These are phyloP conservation scores for Fragum fragum DNA, from an alignment of 2,888 invertebrate species.

Conservation along the genomic window DNA sequence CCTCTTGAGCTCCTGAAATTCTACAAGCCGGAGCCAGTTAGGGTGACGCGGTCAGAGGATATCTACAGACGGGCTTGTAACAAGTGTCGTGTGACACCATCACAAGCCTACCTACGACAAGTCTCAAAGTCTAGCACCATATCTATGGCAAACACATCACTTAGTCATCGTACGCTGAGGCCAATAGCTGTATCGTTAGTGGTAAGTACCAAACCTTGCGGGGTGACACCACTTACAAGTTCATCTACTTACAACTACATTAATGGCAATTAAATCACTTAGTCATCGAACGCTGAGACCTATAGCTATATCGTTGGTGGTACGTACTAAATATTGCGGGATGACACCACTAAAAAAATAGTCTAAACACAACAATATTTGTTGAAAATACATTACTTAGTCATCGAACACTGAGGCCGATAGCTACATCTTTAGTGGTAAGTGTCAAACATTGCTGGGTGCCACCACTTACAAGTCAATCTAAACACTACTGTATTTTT, in stretches of 20 bases:
- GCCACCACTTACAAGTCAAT: conserved; percentile 68
- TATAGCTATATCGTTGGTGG: conserved; percentile 76
- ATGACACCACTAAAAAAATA: no score
- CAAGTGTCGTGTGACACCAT: conserved; percentile 68
- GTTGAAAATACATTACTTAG: conserved; percentile 64
- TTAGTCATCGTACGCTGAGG: conserved; percentile 65
- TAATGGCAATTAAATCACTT: conserved; percentile 60
- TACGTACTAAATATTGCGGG: conserved; percentile 47
- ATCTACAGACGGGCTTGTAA: conserved; percentile 72
- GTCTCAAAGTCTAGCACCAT: conserved; percentile 38
- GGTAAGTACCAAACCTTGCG: conserved; percentile 64
- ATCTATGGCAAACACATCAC: conserved; percentile 58
- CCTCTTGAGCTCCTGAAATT: conserved; percentile 59
- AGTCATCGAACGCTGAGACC: conserved; percentile 69
- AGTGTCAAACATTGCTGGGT: conserved; percentile 58
- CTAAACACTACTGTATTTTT: no score
- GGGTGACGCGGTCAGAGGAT: conserved; percentile 60
- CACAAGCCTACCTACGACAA: conserved; percentile 70
- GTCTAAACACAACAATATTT: no score
- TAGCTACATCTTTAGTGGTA: conserved; percentile 77
- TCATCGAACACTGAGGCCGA: conserved; percentile 67
- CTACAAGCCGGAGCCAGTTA: conserved; percentile 35
- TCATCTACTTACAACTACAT: no score
- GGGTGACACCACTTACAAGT: conserved; percentile 69
- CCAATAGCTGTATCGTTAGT: conserved; percentile 76